Percentiles rank a stretch among this genome's conserved stretches.
Evolutionary conservation across 2,888 invertebrate species (phyloP).

Genomic region (Epinotia ramella): DNA sequence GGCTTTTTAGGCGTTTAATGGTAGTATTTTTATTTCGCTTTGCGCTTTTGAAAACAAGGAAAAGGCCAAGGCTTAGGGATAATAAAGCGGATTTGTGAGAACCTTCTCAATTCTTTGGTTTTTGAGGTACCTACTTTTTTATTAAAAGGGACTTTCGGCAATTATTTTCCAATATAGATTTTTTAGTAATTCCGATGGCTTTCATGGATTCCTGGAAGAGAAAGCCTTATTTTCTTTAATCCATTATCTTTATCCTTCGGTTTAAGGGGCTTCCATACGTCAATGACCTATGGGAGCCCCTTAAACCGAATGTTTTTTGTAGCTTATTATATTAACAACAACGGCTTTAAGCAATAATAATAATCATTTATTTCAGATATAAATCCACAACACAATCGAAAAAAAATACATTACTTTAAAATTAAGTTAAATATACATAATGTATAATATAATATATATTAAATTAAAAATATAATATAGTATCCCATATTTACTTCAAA

Average conservation of each 20-base stretch:
- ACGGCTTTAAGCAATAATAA: too few relatives aligned
- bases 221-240: not conserved
- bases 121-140: not conserved
- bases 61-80: constrained; percentile 25
- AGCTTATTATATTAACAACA: too few relatives aligned
- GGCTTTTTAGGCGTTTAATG: constrained; percentile 14
- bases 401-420: too few relatives aligned
- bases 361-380: too few relatives aligned
- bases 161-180: not conserved
- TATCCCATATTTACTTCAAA: too few relatives aligned
- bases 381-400: too few relatives aligned
- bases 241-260: not conserved
- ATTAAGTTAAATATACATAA: too few relatives aligned
- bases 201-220: not conserved
- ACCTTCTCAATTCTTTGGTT: not conserved
- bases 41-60: constrained; percentile 13
- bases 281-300: too few relatives aligned
- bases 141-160: not conserved
- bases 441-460: too few relatives aligned
- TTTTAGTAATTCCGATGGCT: not conserved
- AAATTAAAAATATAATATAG: too few relatives aligned
- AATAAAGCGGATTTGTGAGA: constrained; percentile 1
- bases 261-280: too few relatives aligned
- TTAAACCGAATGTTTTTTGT: too few relatives aligned
- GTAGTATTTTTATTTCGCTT: constrained; percentile 19